A percentile compares a stretch with the other conserved stretches of the same genome.
Conservation (phyloP, 2,113 vertebrate species). For the Saguinus imperator region DNA sequence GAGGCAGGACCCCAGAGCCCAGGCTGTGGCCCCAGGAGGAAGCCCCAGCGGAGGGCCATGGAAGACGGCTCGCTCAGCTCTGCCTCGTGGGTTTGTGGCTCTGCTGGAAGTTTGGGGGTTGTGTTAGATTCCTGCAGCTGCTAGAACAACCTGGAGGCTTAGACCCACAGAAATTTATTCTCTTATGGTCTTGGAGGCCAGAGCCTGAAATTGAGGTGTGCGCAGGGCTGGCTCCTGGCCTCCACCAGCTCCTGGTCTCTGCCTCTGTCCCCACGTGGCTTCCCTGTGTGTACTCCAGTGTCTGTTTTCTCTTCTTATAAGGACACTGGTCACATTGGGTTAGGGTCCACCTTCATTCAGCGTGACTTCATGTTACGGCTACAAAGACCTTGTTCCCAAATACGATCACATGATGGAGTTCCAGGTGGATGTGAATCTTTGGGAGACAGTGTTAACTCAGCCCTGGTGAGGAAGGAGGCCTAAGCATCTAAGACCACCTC, state of each 20-base stretch:
- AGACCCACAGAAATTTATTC: fast-evolving
- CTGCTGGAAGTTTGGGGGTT: background rate
- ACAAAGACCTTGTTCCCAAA: background rate
- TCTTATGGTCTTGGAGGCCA: background rate
- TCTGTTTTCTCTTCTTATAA: background rate
- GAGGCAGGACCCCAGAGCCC: background rate
- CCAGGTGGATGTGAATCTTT: too few species aligned
- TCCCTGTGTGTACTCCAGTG: too few species aligned
- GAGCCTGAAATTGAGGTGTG: fast-evolving
- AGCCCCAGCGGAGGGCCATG: too few species aligned
- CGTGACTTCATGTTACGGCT: background rate
- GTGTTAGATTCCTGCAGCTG: background rate
- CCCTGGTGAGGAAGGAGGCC: too few species aligned
- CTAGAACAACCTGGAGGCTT: too few species aligned
- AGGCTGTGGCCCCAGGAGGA: background rate
- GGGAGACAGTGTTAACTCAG: background rate
- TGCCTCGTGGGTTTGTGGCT: fast-evolving
- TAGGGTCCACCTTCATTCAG: fast-evolving
- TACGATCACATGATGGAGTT: background rate
- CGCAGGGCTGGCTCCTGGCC: background rate
- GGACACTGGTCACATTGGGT: fast-evolving
- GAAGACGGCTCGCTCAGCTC: background rate
- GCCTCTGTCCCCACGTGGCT: fast-evolving
- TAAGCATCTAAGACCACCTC: too few species aligned
- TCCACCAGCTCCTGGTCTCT: background rate